phyloP scores from a whole-genome alignment of 2,113 vertebrate species.

The Pteronura brasiliensis region DNA sequence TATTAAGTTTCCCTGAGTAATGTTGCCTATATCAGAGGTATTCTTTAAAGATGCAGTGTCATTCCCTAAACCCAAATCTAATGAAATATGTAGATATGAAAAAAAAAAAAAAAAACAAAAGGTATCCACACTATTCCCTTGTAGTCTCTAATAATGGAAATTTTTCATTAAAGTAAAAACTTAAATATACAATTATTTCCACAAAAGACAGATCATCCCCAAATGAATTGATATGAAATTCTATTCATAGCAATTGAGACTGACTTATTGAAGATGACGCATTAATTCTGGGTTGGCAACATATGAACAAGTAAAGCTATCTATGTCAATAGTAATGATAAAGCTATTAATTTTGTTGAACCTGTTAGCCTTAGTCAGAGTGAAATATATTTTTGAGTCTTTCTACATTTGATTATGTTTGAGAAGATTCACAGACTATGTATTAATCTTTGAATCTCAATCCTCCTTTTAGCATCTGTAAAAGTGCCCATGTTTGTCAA shows the following conservation, averaged over 20 bases:
- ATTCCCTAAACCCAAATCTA: constrained; percentile 23
- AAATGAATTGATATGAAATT: neutral
- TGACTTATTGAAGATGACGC: neutral
- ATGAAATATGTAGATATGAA: neutral
- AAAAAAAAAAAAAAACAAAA: too few relatives aligned
- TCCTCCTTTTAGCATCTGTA: neutral
- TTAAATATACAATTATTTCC: neutral
- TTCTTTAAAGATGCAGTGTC: constrained; percentile 11
- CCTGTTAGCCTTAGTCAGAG: neutral
- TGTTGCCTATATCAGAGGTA: neutral
- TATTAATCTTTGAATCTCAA: neutral
- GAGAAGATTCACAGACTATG: neutral
- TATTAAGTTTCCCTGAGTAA: constrained; percentile 35
- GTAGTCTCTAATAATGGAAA: neutral
- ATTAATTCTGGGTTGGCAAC: neutral
- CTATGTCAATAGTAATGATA: neutral
- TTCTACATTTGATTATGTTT: neutral
- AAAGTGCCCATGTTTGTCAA: neutral
- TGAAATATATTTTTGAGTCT: neutral
- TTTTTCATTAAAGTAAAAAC: constrained; percentile 13
- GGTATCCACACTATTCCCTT: neutral
- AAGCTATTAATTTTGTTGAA: neutral
- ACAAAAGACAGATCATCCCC: neutral
- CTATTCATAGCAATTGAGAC: neutral
- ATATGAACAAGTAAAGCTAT: neutral